Evolutionary conservation across 2,888 invertebrate species (phyloP), one percentile per base, ranked within the genome.

Genomic region (Microchrysa polita): DNA sequence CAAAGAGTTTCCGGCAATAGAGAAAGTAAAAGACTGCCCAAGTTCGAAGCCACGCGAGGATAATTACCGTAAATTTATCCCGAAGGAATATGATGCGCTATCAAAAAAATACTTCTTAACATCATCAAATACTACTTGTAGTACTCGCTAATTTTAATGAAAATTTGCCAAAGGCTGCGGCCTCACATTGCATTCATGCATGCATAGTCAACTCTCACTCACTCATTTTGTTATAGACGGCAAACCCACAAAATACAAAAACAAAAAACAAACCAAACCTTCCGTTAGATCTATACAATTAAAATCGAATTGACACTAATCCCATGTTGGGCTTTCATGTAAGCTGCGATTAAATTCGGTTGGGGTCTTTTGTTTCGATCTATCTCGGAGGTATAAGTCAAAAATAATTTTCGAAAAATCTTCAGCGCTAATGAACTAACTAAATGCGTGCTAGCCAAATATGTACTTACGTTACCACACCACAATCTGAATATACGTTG

Each of bases 221-320:
- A 12, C 4, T 48, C n/a, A n/a, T n/a, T n/a, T n/a, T n/a, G n/a
- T n/a, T n/a, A n/a, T n/a, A n/a, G 48, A 10, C 4, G 48, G 48
- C 48, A 48, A 48, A n/a, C 12, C 14, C 12, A 48, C 44, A 44
- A n/a, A n/a, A n/a, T n/a, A n/a, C n/a, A n/a, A n/a, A n/a, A n/a
- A n/a, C n/a, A n/a, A n/a, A n/a, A n/a, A n/a, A n/a, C n/a, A n/a
- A n/a, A 20, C 12, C 44, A 44, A 22, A 9, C 34, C 44, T 22
- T 65, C 34, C 5, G 34, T 2, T 22, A 22, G 44, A 44, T 34
- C 27, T 48, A 27, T 48, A 44, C 65, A 65, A 69, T 69, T 52
- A 69, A 69, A 69, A 23, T 57, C 69, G 57, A 55, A 69, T 69
- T 69, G 69, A 69, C 69, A 69, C 69, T 69, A 69, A 69, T 69